phyloP scores from a whole-genome alignment of 2,888 invertebrate genomes.

The Fragum sueziense region DNA sequence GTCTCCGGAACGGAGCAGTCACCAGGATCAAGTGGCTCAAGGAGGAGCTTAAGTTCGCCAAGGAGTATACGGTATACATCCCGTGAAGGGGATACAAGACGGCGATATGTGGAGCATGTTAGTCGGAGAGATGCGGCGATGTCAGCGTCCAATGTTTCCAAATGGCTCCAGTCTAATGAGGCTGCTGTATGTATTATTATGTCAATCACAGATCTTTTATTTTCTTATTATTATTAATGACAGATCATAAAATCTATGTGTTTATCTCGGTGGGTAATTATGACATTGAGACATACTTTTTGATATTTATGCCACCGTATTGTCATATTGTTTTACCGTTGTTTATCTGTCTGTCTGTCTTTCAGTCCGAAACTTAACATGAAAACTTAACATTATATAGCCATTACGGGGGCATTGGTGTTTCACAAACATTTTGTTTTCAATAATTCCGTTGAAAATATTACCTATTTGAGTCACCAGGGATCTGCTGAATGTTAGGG shows the following conservation, averaged over 20 bases:
- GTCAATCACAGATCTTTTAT: too few species aligned
- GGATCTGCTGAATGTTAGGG: too few species aligned
- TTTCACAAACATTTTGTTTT: too few species aligned
- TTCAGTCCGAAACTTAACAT: too few species aligned
- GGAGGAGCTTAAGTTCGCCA: not conserved
- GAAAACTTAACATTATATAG: too few species aligned
- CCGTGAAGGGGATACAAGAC: not conserved
- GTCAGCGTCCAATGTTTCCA: not conserved
- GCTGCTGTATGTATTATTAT: not conserved
- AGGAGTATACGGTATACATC: not conserved
- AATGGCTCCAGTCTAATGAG: conserved; percentile 2
- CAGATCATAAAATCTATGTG: not conserved
- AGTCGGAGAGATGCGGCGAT: conserved; percentile 3
- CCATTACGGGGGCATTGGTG: too few species aligned
- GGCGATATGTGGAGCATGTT: not conserved
- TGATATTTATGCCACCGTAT: not conserved
- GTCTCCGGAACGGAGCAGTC: not conserved
- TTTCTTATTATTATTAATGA: too few species aligned
- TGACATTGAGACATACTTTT: not conserved
- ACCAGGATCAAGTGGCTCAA: not conserved
- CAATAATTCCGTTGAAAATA: too few species aligned
- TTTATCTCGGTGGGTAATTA: not conserved
- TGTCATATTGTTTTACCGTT: not conserved
- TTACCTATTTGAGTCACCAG: too few species aligned
- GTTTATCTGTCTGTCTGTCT: too few species aligned